These are phyloP conservation scores for Chascanopsetta lugubris DNA, from an alignment of 2,113 vertebrate genomes.

Conservation along the genomic window DNA sequence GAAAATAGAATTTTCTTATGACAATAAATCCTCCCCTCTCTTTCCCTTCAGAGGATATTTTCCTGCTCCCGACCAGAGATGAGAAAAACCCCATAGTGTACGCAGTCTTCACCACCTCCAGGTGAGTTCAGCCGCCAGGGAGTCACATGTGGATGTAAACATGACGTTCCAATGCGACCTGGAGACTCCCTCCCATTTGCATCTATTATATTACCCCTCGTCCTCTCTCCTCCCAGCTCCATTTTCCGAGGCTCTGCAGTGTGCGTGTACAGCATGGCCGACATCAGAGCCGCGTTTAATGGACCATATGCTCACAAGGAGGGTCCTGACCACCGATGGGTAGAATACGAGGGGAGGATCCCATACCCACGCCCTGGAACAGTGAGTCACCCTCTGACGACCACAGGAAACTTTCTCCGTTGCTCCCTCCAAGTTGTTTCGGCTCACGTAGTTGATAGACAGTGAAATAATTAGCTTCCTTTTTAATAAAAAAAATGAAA, in stretches of 20 bases:
- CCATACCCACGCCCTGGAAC: conserved; percentile 96
- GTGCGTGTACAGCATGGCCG: conserved; percentile 95
- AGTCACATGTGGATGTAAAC: too few relatives aligned
- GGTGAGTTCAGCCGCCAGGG: conserved; percentile 77
- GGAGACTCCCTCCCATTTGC: not conserved
- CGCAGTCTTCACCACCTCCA: conserved; percentile 95
- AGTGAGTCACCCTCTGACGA: conserved; percentile 51
- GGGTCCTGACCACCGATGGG: conserved; percentile 93
- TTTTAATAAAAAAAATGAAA: conserved; percentile 28
- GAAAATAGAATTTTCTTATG: not conserved
- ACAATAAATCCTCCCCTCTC: not conserved
- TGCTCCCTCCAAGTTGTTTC: not conserved
- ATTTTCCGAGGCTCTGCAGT: conserved; percentile 98
- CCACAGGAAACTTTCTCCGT: not conserved
- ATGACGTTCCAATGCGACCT: not conserved
- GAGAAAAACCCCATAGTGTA: conserved; percentile 92
- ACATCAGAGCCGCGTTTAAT: conserved; percentile 93
- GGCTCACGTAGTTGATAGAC: not conserved
- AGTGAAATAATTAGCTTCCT: not conserved
- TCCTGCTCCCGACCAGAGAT: conserved; percentile 93
- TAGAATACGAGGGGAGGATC: conserved; percentile 93
- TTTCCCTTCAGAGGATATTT: conserved; percentile 89
- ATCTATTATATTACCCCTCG: not conserved
- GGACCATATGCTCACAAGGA: conserved; percentile 98
- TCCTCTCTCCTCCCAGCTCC: conserved; percentile 80